Percentiles rank a stretch among this genome's conserved stretches.
phyloP scores from a whole-genome alignment of 2,888 invertebrate species.

The Cephus sareptanus region DNA sequence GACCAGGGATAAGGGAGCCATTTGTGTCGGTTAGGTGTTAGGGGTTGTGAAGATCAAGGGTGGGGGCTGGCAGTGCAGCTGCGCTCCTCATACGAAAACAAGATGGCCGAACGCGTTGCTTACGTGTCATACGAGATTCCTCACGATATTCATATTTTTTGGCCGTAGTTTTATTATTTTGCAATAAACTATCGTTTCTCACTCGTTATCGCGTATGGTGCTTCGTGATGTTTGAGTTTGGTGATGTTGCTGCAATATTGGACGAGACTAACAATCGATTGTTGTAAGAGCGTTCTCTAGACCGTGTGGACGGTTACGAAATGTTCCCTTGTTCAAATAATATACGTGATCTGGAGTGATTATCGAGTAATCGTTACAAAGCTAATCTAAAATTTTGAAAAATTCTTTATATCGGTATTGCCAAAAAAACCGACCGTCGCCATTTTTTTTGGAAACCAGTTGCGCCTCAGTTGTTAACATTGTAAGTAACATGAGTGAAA shows the following conservation, averaged over 20 bases:
- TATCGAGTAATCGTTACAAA: neutral
- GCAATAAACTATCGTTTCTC: neutral
- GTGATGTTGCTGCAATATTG: neutral
- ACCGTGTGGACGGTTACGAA: neutral
- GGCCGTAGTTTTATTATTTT: neutral
- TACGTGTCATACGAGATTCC: constrained; percentile 39
- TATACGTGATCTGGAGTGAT: neutral
- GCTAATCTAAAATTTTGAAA: neutral
- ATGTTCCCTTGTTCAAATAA: neutral
- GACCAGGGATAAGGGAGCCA: constrained; percentile 35
- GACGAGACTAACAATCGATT: neutral
- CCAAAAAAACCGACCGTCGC: neutral
- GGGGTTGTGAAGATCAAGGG: constrained; percentile 39
- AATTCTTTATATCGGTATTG: neutral
- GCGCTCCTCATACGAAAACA: constrained; percentile 53
- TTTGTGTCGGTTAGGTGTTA: constrained; percentile 45
- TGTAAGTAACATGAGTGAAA: neutral
- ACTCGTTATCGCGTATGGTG: neutral
- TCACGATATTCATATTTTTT: constrained; percentile 18
- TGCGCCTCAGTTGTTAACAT: neutral
- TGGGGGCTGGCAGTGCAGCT: constrained; percentile 48
- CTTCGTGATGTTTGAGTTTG: neutral
- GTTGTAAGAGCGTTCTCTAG: neutral
- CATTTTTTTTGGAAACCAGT: neutral
- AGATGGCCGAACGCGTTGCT: constrained; percentile 55